phyloP scores from a whole-genome alignment of 1,140 invertebrate genomes.

The Hylyphantes graminicola region DNA sequence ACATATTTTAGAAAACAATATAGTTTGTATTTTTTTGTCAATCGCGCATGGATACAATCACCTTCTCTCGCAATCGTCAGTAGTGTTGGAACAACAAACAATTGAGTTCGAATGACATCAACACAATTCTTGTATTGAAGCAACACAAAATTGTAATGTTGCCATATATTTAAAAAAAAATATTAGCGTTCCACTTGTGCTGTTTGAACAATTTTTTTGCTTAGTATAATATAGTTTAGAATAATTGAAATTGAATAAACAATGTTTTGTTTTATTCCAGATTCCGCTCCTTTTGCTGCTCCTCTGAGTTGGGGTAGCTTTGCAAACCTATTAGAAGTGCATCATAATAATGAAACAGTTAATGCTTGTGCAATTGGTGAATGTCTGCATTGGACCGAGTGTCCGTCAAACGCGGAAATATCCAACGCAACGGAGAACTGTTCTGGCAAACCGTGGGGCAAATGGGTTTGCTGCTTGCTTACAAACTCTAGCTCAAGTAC shows the following conservation, averaged over 20 bases:
- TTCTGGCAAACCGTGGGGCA: not conserved
- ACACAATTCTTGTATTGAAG: too few relatives aligned
- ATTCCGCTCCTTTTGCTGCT: not conserved
- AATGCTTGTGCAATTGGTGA: not conserved
- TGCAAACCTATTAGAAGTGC: not conserved
- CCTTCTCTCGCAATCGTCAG: too few relatives aligned
- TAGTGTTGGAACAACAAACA: too few relatives aligned
- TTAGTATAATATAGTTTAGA: not conserved
- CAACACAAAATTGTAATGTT: too few relatives aligned
- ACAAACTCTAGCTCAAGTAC: not conserved
- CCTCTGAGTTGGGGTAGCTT: slow-evolving; percentile 8
- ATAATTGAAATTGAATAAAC: not conserved
- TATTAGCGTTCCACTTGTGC: not conserved
- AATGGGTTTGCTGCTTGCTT: slow-evolving; percentile 6
- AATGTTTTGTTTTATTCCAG: not conserved
- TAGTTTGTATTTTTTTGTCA: too few relatives aligned
- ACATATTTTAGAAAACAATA: too few relatives aligned
- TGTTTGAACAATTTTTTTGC: not conserved
- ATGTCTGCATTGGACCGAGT: not conserved
- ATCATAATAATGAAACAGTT: not conserved
- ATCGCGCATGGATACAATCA: too few relatives aligned
- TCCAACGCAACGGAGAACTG: not conserved
- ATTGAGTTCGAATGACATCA: too few relatives aligned
- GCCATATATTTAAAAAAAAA: too few relatives aligned
- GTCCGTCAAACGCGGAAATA: not conserved